A percentile compares a stretch with the other conserved stretches of the same genome.
Evolutionary conservation across 2,888 invertebrate genomes (phyloP).

Genomic region (Synergus umbraculus): DNA sequence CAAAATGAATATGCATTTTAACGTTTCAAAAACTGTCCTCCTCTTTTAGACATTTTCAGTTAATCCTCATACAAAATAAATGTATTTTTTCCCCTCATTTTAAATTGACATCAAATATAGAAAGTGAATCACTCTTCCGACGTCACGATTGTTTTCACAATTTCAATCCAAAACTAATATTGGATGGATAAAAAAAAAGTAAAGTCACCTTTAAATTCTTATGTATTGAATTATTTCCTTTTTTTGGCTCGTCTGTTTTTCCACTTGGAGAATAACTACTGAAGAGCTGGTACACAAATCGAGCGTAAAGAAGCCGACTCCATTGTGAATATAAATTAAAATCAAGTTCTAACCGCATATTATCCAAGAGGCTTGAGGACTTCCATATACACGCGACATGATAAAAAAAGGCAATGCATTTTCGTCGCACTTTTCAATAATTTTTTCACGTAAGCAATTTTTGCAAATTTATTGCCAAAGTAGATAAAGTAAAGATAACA

Average conservation of each 20-base stretch:
- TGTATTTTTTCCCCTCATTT: too few species aligned
- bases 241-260: background rate
- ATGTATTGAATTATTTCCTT: background rate
- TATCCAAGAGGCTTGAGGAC: background rate
- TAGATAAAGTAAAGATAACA: background rate
- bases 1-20: background rate
- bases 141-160: background rate
- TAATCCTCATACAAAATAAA: too few species aligned
- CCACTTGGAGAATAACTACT: background rate
- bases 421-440: background rate
- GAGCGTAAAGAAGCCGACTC: background rate
- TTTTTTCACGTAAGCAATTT: background rate
- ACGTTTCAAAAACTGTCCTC: background rate
- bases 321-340: background rate
- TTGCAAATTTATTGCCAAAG: too few species aligned
- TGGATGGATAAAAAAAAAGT: background rate
- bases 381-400: background rate
- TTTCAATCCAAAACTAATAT: background rate
- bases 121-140: background rate
- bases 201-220: background rate
- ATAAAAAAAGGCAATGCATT: slow-evolving; percentile 25
- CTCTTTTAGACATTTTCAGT: too few species aligned
- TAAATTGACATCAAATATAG: too few species aligned
- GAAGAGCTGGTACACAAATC: background rate
- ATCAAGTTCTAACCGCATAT: slow-evolving; percentile 11